phyloP scores from a whole-genome alignment of 2,797 vertebrate genomes.

The Rhyacichthys aspro region DNA sequence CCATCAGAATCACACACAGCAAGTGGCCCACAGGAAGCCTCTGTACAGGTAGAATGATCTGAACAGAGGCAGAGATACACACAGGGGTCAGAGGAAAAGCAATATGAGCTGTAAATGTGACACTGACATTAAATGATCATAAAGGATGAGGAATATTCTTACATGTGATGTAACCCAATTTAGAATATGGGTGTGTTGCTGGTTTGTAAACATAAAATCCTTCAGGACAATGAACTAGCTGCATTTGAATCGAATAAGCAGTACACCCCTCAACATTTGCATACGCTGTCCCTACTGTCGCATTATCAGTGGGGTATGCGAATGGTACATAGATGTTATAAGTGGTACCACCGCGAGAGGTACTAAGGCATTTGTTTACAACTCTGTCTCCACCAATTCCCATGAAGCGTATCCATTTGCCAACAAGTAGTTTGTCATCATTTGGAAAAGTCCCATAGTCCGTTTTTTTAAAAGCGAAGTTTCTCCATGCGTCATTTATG shows the following conservation, averaged over 20 bases:
- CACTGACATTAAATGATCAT: not conserved
- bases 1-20: conserved; percentile 40
- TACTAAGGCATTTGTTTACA: rapidly evolving
- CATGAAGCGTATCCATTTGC: conserved; percentile 51
- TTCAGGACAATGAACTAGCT: conserved; percentile 43
- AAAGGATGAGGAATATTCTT: conserved; percentile 2
- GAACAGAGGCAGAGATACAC: not conserved
- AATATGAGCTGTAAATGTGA: not conserved
- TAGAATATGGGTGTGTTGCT: rapidly evolving
- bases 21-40: conserved; percentile 50
- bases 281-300: not conserved
- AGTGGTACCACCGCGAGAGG: rapidly evolving
- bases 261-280: rapidly evolving
- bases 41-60: conserved; percentile 46
- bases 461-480: conserved; percentile 19
- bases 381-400: conserved; percentile 61
- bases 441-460: conserved; percentile 3
- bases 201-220: conserved; percentile 52
- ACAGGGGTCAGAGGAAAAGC: not conserved
- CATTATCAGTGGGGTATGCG: conserved; percentile 20
- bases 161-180: conserved; percentile 38
- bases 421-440: not conserved
- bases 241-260: rapidly evolving
- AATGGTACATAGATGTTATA: not conserved
- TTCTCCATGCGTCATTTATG: conserved; percentile 55